phyloP scores from a whole-genome alignment of 2,888 invertebrate genomes.

The Molorchus minor region DNA sequence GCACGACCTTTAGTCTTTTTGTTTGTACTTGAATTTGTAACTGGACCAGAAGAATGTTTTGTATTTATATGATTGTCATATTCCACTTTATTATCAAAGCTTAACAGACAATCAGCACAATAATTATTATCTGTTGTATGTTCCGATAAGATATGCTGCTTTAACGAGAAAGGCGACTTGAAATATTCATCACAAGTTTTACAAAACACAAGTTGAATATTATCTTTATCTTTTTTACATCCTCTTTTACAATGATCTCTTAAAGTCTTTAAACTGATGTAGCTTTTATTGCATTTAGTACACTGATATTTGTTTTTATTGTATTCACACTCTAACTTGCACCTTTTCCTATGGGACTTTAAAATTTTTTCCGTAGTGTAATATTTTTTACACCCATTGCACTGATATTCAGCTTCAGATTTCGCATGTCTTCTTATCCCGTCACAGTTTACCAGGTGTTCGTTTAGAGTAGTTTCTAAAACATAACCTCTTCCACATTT shows the following conservation, averaged over 20 bases:
- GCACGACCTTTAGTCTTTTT: conserved; percentile 1
- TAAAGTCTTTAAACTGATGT: conserved; percentile 31
- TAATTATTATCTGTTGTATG: conserved; percentile 29
- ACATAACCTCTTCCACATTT: conserved; percentile 37
- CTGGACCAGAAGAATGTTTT: conserved; percentile 28
- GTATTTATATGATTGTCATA: conserved; percentile 27
- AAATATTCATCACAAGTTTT: conserved; percentile 35
- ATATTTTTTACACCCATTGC: conserved; percentile 38
- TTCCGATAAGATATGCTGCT: conserved; percentile 30
- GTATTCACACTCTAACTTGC: conserved; percentile 21
- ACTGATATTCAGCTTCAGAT: conserved; percentile 33
- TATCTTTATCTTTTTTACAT: conserved; percentile 28
- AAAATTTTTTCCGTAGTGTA: conserved; percentile 45
- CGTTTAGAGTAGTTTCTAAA: conserved; percentile 30
- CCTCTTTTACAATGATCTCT: conserved; percentile 31
- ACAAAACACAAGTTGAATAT: conserved; percentile 29
- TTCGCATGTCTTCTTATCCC: conserved; percentile 36
- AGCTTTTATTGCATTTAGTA: conserved; percentile 32
- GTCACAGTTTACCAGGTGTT: conserved; percentile 33
- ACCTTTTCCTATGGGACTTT: conserved; percentile 40
- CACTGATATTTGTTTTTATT: conserved; percentile 35
- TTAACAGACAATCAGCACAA: conserved; percentile 31
- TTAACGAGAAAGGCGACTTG: conserved; percentile 26
- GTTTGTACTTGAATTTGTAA: conserved; percentile 19
- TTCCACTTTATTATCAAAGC: conserved; percentile 28